A percentile compares a stretch with the other conserved stretches of the same genome.
Conservation (phyloP, 2,888 invertebrate species). For the Pollenia griseotomentosa region DNA sequence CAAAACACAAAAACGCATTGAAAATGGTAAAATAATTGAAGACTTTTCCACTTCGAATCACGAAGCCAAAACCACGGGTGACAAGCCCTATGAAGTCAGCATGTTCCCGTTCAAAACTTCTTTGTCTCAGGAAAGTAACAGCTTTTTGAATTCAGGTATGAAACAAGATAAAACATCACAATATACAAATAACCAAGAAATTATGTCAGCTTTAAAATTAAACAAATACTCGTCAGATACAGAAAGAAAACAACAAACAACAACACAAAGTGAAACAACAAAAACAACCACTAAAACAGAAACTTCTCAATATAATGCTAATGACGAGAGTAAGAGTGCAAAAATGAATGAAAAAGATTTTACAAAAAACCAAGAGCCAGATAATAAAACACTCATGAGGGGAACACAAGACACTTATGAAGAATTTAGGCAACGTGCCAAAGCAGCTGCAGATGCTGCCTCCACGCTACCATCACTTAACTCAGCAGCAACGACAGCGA, state of each 20-base stretch:
- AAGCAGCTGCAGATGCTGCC: constrained; percentile 78
- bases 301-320: constrained; percentile 47
- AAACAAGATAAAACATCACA: constrained; percentile 42
- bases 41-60: constrained; percentile 80
- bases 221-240: constrained; percentile 75
- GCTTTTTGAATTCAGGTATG: constrained; percentile 19
- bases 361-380: constrained; percentile 67
- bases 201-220: constrained; percentile 84
- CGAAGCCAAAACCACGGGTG: constrained; percentile 77
- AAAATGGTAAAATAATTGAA: constrained; percentile 83
- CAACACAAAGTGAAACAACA: constrained; percentile 70
- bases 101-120: constrained; percentile 56
- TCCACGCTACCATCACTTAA: constrained; percentile 66
- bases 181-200: constrained; percentile 76
- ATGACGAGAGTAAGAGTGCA: constrained; percentile 49
- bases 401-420: constrained; percentile 78
- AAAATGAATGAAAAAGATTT: constrained; percentile 72
- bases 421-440: constrained; percentile 84
- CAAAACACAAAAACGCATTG: constrained; percentile 81
- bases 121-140: background rate
- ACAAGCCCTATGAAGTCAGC: constrained; percentile 62
- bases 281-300: constrained; percentile 54
- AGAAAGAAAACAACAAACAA: constrained; percentile 53
- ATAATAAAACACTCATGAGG: constrained; percentile 58
- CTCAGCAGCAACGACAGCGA: constrained; percentile 66